phyloP scores from a whole-genome alignment of 2,888 invertebrate genomes.

The Harmothoe impar region DNA sequence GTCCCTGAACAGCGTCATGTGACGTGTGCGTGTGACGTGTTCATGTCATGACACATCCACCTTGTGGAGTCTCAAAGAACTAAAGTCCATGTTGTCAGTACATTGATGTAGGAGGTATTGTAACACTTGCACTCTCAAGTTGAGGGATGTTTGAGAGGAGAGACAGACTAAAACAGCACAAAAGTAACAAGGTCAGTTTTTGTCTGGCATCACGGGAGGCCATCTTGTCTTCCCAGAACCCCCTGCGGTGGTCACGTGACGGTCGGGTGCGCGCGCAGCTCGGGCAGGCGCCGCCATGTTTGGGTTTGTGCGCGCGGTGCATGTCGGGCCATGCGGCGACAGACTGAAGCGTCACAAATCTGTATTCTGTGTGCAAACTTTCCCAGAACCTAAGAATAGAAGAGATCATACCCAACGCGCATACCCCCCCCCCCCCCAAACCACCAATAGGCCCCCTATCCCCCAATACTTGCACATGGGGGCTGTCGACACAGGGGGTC shows the following conservation, averaged over 20 bases:
- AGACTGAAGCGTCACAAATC: conserved; percentile 45
- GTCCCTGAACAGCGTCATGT: background rate
- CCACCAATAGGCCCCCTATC: too few species aligned
- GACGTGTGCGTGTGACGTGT: background rate
- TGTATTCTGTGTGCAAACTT: conserved; percentile 36
- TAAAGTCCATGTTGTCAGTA: background rate
- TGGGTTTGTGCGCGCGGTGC: conserved; percentile 31
- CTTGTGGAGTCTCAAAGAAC: background rate
- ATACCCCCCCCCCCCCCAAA: background rate
- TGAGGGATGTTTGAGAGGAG: conserved; percentile 14
- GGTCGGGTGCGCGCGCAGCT: background rate
- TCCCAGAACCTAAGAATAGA: conserved; percentile 20
- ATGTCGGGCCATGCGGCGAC: conserved; percentile 53
- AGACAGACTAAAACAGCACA: background rate
- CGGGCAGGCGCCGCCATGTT: conserved; percentile 17
- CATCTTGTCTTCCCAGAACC: background rate
- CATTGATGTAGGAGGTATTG: conserved; percentile 4
- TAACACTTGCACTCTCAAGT: background rate
- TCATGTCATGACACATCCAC: conserved; percentile 22
- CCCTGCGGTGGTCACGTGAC: conserved; percentile 58
- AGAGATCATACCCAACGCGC: background rate
- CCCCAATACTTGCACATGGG: background rate
- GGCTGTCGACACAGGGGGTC: background rate
- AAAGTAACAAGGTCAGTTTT: background rate
- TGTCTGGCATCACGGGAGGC: conserved; percentile 48